These are phyloP conservation scores for Isaurus tuberculatus DNA, from an alignment of 92 coral and sea anemone species.

Conservation along the genomic window DNA sequence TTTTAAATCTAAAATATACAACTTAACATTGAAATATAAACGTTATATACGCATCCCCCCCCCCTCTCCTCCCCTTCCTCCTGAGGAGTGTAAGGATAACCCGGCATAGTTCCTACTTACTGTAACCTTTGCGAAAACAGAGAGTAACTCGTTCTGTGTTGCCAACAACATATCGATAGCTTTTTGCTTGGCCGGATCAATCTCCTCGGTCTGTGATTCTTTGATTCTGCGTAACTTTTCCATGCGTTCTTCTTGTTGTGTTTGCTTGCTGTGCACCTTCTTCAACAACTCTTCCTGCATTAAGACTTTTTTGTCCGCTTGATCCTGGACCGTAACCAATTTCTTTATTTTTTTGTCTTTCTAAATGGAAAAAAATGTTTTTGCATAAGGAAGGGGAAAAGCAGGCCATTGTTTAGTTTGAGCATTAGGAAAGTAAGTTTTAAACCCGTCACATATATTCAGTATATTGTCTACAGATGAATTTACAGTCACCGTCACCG, in stretches of 20 bases:
- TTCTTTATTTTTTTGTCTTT: slow-evolving; percentile 71
- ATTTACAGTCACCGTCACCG: too few species aligned
- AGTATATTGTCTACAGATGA: too few species aligned
- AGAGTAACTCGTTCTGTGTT: slow-evolving; percentile 85
- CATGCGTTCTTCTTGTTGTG: slow-evolving; percentile 66
- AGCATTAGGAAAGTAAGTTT: too few species aligned
- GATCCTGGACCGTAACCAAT: slow-evolving; percentile 59
- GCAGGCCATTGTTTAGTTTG: not conserved
- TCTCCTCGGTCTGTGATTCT: slow-evolving; percentile 58
- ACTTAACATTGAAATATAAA: too few species aligned
- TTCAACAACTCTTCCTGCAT: slow-evolving; percentile 95
- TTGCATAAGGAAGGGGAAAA: not conserved
- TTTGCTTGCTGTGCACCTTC: slow-evolving; percentile 71
- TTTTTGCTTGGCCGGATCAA: slow-evolving; percentile 69
- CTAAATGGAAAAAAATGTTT: slow-evolving; percentile 42
- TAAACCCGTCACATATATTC: too few species aligned
- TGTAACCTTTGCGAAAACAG: slow-evolving; percentile 73
- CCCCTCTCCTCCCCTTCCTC: too few species aligned
- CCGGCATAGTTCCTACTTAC: slow-evolving; percentile 7
- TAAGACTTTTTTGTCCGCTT: slow-evolving; percentile 74
- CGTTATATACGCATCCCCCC: too few species aligned
- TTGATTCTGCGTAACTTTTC: slow-evolving; percentile 85
- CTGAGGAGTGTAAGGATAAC: too few species aligned
- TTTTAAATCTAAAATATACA: too few species aligned
- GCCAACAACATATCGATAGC: slow-evolving; percentile 82